Base-by-base conservation (phyloP, 2,113 vertebrate species). In the Monarcha castaneiventris region DNA sequence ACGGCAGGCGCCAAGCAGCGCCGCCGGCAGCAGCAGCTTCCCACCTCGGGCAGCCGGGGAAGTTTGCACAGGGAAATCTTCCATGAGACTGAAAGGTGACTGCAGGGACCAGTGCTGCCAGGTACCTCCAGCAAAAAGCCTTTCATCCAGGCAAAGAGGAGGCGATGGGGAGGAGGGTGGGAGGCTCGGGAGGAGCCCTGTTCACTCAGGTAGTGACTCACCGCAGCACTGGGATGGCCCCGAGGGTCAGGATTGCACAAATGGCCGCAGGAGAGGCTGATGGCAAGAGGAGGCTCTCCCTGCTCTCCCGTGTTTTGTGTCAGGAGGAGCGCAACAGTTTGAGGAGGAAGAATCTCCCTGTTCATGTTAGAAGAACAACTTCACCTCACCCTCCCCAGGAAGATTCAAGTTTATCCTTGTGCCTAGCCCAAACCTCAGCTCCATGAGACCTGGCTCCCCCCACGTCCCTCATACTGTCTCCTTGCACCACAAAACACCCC, bases 41-140 rank as follows among this genome's bases (percentile, higher is more conserved):
- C 59, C 77, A 76, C 81, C 72, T 84, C 6, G 0, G 69, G 61
- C 12, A 2, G 49, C 77, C 4, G 0, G 27, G 19, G 32, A 41
- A 23, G 32, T 23, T 58, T 44, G 86, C 22, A 32, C 84, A 49
- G 41, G 71, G 71, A 88, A 88, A 75, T 16, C 27, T 74, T 85
- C 75, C 62, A 9, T 3, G 26, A 63, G 56, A 55, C 61, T 27
- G 46, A 74, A 52, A 5, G 1, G 48, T 1, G 1, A 22, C 62
- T 27, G n/a, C 2, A 1, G 52, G 46, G 35, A 6, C 62, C 5
- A 0, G 48, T 0, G 5, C 78, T 81, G 54, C 5, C 7, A 52
- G 59, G 54, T 1, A 1, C 16, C 46, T 61, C 48, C 59, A 26
- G 63, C 51, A 20, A 86, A 68, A 14, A 30, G 62, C 2, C 1